Evolutionary conservation across 2,113 vertebrate species (phyloP).

Genomic region (Ptychochromis oligacanthus): DNA sequence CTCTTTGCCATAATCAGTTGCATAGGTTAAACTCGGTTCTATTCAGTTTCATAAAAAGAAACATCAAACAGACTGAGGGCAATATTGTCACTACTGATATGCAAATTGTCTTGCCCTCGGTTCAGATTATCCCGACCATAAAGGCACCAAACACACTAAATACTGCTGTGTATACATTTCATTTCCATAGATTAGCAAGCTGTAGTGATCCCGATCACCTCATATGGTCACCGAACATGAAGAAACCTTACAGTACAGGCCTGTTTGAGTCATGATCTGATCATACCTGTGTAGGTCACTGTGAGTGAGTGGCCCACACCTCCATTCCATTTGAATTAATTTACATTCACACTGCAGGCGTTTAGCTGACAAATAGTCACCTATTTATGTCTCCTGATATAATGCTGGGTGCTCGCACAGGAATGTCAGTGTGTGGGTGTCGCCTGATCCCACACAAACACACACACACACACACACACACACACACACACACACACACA

Average conservation of each 20-base stretch:
- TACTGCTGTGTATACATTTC: slow-evolving; percentile 16
- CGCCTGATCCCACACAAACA: slow-evolving; percentile 35
- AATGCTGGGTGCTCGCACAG: neutral
- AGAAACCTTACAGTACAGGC: neutral
- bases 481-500: too few relatives aligned
- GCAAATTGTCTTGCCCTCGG: slow-evolving; percentile 40
- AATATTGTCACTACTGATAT: slow-evolving; percentile 45
- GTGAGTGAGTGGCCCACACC: slow-evolving; percentile 17
- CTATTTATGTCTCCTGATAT: slow-evolving; percentile 5
- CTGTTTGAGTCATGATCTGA: slow-evolving; percentile 21
- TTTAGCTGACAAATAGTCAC: slow-evolving; percentile 55
- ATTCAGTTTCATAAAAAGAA: slow-evolving; percentile 29
- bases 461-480: slow-evolving; percentile 13
- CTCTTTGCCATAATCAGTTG: slow-evolving; percentile 6
- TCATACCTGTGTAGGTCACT: slow-evolving; percentile 26
- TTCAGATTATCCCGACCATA: neutral
- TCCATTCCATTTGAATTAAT: slow-evolving; percentile 56
- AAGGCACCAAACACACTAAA: slow-evolving; percentile 18
- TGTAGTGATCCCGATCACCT: slow-evolving; percentile 37
- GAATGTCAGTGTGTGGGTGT: slow-evolving; percentile 40
- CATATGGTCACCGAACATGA: slow-evolving; percentile 42
- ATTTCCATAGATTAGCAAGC: slow-evolving; percentile 60
- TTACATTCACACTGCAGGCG: slow-evolving; percentile 56
- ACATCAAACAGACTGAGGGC: neutral
- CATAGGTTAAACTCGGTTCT: neutral